Evolutionary conservation across 2,888 invertebrate species (phyloP), one percentile per base, ranked within the genome.

Genomic region (Tromatobia lineatoria): DNA sequence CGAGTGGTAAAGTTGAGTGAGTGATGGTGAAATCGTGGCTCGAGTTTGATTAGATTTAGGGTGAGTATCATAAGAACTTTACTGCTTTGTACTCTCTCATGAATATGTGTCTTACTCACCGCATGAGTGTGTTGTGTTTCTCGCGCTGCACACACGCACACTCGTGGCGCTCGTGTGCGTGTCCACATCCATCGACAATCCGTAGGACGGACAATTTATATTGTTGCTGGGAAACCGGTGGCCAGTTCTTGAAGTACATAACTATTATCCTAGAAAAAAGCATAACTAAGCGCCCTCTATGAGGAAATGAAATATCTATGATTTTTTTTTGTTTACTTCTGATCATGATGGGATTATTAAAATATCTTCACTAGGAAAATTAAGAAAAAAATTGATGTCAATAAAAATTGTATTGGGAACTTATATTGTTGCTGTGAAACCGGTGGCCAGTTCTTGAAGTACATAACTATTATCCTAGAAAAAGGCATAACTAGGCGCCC

Each of bases 21-120:
- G 91, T 89, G 90, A 90, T 91, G 92, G 90, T 91, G 89, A 87
- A 89, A 86, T 88, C 87, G 89, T 89, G 87, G 89, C 83, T 88
- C 75, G 88, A 88, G 85, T 89, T 89, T 88, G 88, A 89, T 90
- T 90, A 89, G 89, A 89, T 85, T 86, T 85, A 90, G 69, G 83
- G 91, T 91, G 89, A 91, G 91, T 89, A 86, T 52, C 52, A 23
- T 25, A 20, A 42, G 67, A 75, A 83, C 25, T 23, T 18, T 61
- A 59, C 59, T 73, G 73, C 73, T 73, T 73, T 73, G 57, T 45
- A 25, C 45, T 47, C 57, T 25, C 23, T 64, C 67, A 38, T 47
- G 67, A n/a, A 59, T 52, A 18, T 42, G 54, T 64, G 80, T 71
- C 64, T 66, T 57, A 57, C 57, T 57, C 57, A 23, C 25, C 23